Conservation (phyloP, 1,140 invertebrate species). For the Lepidurus arcticus region DNA sequence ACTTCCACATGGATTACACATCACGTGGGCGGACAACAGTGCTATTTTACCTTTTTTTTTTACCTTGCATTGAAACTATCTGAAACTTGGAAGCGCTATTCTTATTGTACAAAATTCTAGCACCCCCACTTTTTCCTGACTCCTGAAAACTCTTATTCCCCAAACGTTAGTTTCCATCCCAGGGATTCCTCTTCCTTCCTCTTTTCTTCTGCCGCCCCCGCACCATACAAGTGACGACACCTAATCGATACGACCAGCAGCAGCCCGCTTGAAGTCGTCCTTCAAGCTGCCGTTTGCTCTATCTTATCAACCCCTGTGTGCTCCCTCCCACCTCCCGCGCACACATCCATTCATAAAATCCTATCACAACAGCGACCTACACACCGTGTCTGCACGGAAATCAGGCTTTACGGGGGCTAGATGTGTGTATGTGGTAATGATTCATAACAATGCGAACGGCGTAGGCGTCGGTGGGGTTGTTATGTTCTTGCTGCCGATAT, state of each 20-base stretch:
- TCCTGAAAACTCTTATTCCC: too few species aligned
- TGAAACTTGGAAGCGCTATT: not conserved
- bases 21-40: too few species aligned
- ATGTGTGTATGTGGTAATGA: not conserved
- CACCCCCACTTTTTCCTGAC: not conserved
- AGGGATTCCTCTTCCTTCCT: not conserved
- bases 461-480: too few species aligned
- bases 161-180: not conserved
- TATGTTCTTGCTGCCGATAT: too few species aligned
- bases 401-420: not conserved
- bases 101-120: too few species aligned
- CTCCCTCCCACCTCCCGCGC: not conserved
- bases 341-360: constrained; percentile 8
- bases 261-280: not conserved
- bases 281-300: not conserved
- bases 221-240: not conserved
- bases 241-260: not conserved
- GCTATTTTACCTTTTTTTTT: too few species aligned
- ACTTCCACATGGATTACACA: too few species aligned
- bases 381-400: not conserved
- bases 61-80: not conserved
- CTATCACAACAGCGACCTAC: not conserved
- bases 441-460: not conserved
- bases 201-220: not conserved
- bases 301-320: not conserved